Conservation (phyloP, 2,888 invertebrate genomes). For the Xestia rhomboidea region DNA sequence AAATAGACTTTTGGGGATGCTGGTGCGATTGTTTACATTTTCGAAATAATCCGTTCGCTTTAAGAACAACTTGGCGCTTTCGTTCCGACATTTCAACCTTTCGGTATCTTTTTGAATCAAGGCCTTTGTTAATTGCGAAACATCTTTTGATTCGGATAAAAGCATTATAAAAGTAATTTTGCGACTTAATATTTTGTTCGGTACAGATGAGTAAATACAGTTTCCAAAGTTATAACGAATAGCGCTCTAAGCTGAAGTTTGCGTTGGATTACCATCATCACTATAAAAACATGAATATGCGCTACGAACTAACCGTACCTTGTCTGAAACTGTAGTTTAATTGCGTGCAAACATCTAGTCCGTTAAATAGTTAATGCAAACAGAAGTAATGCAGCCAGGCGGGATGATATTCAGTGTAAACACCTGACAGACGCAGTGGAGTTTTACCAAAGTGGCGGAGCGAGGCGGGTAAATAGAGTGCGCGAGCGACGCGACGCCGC, state of each 20-base stretch:
- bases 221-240: conserved; percentile 30
- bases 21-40: conserved; percentile 86
- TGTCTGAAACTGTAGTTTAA: conserved; percentile 71
- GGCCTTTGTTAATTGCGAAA: conserved; percentile 58
- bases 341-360: conserved; percentile 75
- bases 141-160: conserved; percentile 55
- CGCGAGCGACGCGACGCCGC: conserved; percentile 59
- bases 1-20: conserved; percentile 85
- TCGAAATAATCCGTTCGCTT: conserved; percentile 81
- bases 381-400: conserved; percentile 70
- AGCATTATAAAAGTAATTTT: conserved; percentile 32
- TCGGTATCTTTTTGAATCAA: conserved; percentile 52
- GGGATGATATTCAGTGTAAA: conserved; percentile 82
- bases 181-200: conserved; percentile 25
- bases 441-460: conserved; percentile 78
- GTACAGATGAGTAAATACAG: conserved; percentile 29
- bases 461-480: conserved; percentile 74
- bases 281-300: conserved; percentile 23
- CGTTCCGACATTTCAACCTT: conserved; percentile 66
- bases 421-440: conserved; percentile 84
- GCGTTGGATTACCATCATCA: conserved; percentile 8
- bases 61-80: conserved; percentile 74
- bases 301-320: conserved; percentile 20
- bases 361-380: conserved; percentile 74
- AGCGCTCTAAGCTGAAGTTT: background rate